These are phyloP conservation scores for Porites lobata DNA, from an alignment of 92 coral and sea anemone species.

Conservation along the genomic window DNA sequence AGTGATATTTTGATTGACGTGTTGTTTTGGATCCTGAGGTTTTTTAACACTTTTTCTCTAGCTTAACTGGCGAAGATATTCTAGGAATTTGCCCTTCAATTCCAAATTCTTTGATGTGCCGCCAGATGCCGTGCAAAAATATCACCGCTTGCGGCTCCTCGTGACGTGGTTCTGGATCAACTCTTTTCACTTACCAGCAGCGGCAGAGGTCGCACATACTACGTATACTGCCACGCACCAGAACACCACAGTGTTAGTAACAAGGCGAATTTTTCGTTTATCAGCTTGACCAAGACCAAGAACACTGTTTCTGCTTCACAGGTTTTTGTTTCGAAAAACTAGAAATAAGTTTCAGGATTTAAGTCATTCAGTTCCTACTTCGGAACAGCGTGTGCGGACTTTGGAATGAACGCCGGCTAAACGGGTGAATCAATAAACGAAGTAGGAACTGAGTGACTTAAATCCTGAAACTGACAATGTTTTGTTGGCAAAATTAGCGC, in stretches of 20 bases:
- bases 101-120: no score
- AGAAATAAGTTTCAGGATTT: background rate
- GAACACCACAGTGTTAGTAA: background rate
- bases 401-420: conserved; percentile 26
- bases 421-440: conserved; percentile 29
- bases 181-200: conserved; percentile 31
- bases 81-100: no score
- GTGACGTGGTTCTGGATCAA: conserved; percentile 7
- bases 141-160: no score
- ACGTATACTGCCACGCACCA: conserved; percentile 31
- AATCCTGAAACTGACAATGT: background rate
- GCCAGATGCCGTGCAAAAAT: no score
- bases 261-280: conserved; percentile 7
- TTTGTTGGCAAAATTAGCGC: conserved; percentile 28
- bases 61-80: no score
- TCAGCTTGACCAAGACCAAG: background rate
- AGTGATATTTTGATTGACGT: no score
- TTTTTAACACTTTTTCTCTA: no score
- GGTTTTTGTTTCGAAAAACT: background rate
- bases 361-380: background rate
- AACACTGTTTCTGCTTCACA: background rate
- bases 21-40: no score
- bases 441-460: no score
- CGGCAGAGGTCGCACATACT: background rate
- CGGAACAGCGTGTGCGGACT: conserved; percentile 5